Evolutionary conservation across 1,140 invertebrate species (phyloP).

Genomic region (Pseudoatta argentina): DNA sequence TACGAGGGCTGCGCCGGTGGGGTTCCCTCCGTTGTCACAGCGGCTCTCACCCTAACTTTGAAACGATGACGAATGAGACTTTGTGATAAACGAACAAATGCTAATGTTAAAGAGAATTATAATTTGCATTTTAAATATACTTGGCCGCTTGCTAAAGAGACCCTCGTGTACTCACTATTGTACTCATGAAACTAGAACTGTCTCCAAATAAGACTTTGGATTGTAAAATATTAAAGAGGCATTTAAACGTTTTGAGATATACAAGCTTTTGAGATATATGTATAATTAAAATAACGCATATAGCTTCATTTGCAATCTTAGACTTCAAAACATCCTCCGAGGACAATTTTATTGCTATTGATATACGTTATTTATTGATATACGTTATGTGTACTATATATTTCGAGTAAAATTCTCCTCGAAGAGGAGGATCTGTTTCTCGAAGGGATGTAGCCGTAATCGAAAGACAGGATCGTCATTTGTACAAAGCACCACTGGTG

Average conservation of each 20-base stretch:
- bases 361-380: too few relatives aligned
- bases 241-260: neutral
- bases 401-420: too few relatives aligned
- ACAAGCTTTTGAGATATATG: neutral
- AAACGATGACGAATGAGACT: constrained; percentile 70
- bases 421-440: too few relatives aligned
- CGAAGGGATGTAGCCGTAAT: neutral
- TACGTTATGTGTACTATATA: too few relatives aligned
- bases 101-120: constrained; percentile 50
- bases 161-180: neutral
- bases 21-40: constrained; percentile 80
- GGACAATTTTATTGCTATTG: too few relatives aligned
- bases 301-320: neutral
- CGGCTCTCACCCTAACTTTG: constrained; percentile 79
- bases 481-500: constrained; percentile 76
- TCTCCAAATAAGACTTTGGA: neutral
- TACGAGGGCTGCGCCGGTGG: constrained; percentile 81
- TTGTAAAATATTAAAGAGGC: neutral
- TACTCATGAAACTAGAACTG: neutral
- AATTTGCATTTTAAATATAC: constrained; percentile 51
- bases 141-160: neutral
- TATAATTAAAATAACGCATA: too few relatives aligned
- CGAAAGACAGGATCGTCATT: neutral
- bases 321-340: too few relatives aligned
- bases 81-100: constrained; percentile 39